These are phyloP conservation scores for Poecilia latipinna DNA, from an alignment of 2,113 vertebrate genomes.

Conservation along the genomic window DNA sequence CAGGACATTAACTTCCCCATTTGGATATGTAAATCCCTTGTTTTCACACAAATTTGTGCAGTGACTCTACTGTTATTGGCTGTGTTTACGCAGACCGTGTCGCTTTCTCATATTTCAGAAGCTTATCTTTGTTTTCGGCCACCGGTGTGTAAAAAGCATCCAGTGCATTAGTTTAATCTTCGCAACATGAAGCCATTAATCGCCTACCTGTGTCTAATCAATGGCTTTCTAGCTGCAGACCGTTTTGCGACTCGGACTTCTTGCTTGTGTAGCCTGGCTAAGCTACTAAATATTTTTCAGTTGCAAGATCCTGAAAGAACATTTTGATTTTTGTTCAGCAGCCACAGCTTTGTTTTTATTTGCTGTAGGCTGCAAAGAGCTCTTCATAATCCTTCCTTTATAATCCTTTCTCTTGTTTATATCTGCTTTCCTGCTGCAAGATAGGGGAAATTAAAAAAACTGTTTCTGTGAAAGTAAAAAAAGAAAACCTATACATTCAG, in stretches of 20 bases:
- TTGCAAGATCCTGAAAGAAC: neutral
- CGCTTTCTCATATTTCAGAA: constrained; percentile 1
- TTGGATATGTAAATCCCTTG: neutral
- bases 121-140: constrained; percentile 12
- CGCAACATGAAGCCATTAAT: constrained; percentile 41
- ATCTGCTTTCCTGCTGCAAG: neutral
- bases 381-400: neutral
- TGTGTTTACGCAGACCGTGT: neutral
- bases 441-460: neutral
- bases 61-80: neutral
- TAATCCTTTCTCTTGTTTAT: neutral
- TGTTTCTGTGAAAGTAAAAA: neutral
- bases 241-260: constrained; percentile 24
- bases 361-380: neutral
- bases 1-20: neutral
- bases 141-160: constrained; percentile 26
- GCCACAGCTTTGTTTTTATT: neutral
- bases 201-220: constrained; percentile 36
- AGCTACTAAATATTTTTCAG: neutral
- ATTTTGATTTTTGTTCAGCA: neutral
- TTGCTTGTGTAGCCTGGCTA: constrained; percentile 11
- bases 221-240: constrained; percentile 42
- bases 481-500: neutral
- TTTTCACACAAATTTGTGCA: neutral
- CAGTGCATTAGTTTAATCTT: constrained; percentile 1